Conservation (phyloP, 2,113 vertebrate genomes). For the Pygoscelis antarcticus region DNA sequence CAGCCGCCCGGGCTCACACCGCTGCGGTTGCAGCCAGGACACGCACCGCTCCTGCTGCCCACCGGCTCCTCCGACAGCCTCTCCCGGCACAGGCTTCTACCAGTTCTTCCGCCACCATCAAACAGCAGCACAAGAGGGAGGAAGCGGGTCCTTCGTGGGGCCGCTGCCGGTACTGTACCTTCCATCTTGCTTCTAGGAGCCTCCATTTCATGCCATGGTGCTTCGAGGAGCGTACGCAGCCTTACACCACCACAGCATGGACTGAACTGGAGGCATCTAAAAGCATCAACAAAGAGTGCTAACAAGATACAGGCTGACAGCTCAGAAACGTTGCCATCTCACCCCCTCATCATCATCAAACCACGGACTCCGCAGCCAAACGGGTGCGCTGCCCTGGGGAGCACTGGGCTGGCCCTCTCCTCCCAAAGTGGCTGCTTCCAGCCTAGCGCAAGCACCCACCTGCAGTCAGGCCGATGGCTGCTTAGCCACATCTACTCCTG, state of each 20-base stretch:
- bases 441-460: neutral
- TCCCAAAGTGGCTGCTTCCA: neutral
- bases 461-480: neutral
- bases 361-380: neutral
- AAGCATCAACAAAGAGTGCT: conserved; percentile 54
- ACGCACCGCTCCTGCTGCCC: neutral
- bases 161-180: conserved; percentile 40
- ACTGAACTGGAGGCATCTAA: conserved; percentile 58
- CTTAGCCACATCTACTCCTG: neutral
- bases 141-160: neutral
- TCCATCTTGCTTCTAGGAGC: conserved; percentile 60
- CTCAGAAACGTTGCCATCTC: neutral
- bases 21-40: neutral
- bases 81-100: neutral
- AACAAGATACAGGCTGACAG: conserved; percentile 33
- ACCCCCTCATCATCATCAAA: neutral
- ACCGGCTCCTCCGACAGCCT: neutral
- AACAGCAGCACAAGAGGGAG: neutral
- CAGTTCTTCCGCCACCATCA: neutral
- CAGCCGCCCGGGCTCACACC: accelerated
- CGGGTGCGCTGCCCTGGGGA: neutral
- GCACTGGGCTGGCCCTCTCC: neutral
- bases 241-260: conserved; percentile 46
- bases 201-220: conserved; percentile 55
- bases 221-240: conserved; percentile 30